Evolutionary conservation across 1,140 invertebrate species (phyloP), one percentile per base, ranked within the genome.

Genomic region (Ephestia elutella): DNA sequence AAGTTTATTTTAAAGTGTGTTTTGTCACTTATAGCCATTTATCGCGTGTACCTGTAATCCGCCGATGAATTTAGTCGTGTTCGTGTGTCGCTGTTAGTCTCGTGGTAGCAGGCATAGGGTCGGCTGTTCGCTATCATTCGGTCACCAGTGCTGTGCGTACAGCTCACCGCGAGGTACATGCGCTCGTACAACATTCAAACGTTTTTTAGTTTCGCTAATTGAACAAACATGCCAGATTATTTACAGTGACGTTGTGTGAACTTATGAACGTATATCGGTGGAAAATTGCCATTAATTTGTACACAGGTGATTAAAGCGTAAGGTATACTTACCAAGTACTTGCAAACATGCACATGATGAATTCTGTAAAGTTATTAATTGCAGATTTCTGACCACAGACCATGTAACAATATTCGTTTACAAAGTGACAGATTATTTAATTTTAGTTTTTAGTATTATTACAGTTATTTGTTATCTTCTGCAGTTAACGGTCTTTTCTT

Each of bases 61-160:
- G n/a, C 11, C 9, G 28, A 44, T 5, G 32, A n/a, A 30, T 32
- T 15, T 1, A 44, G 38, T 44, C 38, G 38, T 10, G 15, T 64
- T 50, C 59, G 59, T 50, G 62, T 62, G 58, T 71, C 70, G 78
- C 70, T 63, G 62, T 55, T 64, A 51, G 60, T 76, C 13, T 70
- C 75, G 71, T 77, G 73, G 80, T 83, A 84, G 62, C 63, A 70
- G 81, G 38, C 56, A 67, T 76, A 79, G 82, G 84, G 84, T 84
- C 81, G 81, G 62, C 62, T 72, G 66, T 65, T 70, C 73, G 79
- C 82, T 87, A 87, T 85, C 84, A 81, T 84, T 78, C 84, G 75
- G 73, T 71, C 73, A 80, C 73, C 79, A 82, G 81, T 84, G 73
- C 73, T 71, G 72, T 69, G 79, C 80, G 80, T 78, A 71, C 77